These are phyloP conservation scores for Tapera naevia DNA, from an alignment of 2,797 vertebrate genomes.

Conservation along the genomic window DNA sequence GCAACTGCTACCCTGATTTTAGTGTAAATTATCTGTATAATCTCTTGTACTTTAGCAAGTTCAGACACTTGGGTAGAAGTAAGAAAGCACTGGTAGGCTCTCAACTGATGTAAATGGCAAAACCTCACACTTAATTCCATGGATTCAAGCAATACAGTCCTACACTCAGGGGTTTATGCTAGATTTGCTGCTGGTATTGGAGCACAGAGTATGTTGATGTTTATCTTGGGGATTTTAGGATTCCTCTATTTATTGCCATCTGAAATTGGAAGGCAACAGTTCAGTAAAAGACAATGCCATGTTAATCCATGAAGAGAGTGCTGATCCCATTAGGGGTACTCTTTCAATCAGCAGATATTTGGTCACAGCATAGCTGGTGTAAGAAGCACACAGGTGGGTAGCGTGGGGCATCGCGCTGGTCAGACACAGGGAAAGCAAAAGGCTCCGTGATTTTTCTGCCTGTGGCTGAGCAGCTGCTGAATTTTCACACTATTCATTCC, in stretches of 20 bases:
- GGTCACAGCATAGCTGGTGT: background rate
- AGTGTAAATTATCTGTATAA: background rate
- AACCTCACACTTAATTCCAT: background rate
- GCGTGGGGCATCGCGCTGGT: accelerated
- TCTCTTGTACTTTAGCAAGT: background rate
- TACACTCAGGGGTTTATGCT: background rate
- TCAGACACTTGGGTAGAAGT: background rate
- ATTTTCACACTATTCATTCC: background rate
- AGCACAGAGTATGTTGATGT: background rate
- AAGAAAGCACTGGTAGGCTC: background rate
- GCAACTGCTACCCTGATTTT: background rate
- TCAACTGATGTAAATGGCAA: background rate
- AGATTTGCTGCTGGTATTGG: background rate
- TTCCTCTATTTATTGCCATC: background rate
- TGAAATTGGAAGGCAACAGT: accelerated
- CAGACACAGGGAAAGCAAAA: background rate
- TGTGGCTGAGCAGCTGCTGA: background rate
- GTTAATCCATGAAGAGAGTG: accelerated
- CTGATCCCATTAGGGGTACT: background rate
- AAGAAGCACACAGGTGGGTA: background rate
- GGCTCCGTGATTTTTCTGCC: background rate
- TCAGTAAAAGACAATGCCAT: background rate
- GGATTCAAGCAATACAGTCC: background rate
- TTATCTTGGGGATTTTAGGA: background rate
- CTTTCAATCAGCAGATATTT: background rate